A percentile compares a stretch with the other conserved stretches of the same genome.
Evolutionary conservation across 2,888 invertebrate genomes (phyloP).

Genomic region (Dendrolimus houi): DNA sequence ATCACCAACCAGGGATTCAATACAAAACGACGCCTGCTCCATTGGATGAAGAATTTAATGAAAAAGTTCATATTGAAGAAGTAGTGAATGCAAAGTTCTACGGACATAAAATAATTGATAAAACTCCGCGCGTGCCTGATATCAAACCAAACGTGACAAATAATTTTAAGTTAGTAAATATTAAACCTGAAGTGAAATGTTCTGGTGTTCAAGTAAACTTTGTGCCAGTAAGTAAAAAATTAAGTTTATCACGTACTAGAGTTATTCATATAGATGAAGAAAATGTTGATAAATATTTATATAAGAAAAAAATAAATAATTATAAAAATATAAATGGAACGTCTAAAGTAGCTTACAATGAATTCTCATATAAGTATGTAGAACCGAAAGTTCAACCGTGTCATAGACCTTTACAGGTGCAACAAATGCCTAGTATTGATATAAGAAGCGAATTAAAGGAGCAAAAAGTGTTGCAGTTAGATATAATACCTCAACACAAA

Average conservation of each 20-base stretch:
- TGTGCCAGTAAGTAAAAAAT: conserved; percentile 23
- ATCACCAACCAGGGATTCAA: conserved; percentile 47
- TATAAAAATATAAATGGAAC: conserved; percentile 26
- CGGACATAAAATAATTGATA: conserved; percentile 51
- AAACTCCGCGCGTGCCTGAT: conserved; percentile 16
- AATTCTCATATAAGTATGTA: conserved; percentile 42
- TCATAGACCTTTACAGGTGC: conserved; percentile 43
- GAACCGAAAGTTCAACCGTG: conserved; percentile 28
- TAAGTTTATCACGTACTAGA: conserved; percentile 44
- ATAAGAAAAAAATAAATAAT: conserved; percentile 29
- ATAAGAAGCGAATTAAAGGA: conserved; percentile 66
- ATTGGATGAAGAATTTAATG: conserved; percentile 65
- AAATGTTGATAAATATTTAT: conserved; percentile 19
- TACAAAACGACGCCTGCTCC: conserved; percentile 48
- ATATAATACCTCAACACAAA: conserved; percentile 54
- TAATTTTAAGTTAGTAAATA: neutral
- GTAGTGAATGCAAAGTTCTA: conserved; percentile 69
- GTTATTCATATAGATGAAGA: conserved; percentile 45
- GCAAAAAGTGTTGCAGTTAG: conserved; percentile 67
- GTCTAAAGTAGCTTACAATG: conserved; percentile 47
- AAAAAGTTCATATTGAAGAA: conserved; percentile 65
- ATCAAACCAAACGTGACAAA: conserved; percentile 10
- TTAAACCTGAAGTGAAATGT: conserved; percentile 24
- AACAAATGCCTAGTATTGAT: conserved; percentile 68
- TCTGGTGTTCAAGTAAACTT: conserved; percentile 29